Conservation (phyloP, 92 coral and sea anemone genomes). For the Porites cylindrica region DNA sequence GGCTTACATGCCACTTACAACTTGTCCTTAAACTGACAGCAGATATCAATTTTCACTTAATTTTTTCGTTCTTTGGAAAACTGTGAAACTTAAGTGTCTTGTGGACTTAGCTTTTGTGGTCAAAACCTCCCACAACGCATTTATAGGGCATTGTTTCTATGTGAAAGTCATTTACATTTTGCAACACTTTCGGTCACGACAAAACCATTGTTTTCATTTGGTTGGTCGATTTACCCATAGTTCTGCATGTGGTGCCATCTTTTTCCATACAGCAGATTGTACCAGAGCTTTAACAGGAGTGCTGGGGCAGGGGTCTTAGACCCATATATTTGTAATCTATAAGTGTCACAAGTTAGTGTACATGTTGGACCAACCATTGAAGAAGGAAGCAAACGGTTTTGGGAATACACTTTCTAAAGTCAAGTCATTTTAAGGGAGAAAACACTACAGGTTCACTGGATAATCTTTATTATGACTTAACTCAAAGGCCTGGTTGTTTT, state of each 20-base stretch:
- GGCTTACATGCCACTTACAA: constrained; percentile 54
- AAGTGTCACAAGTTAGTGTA: too few relatives aligned
- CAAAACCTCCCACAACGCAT: constrained; percentile 1
- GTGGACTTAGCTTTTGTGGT: neutral
- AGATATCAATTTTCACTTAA: constrained; percentile 37
- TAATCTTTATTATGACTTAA: too few relatives aligned
- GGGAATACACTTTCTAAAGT: too few relatives aligned
- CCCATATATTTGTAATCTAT: too few relatives aligned
- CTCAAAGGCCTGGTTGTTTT: too few relatives aligned
- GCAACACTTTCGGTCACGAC: neutral
- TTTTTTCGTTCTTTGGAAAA: constrained; percentile 30
- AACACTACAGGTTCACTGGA: too few relatives aligned
- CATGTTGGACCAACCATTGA: too few relatives aligned
- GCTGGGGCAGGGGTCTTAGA: too few relatives aligned
- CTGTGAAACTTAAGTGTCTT: neutral
- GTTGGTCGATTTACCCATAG: neutral
- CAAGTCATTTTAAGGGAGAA: too few relatives aligned
- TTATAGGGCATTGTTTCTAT: constrained; percentile 10
- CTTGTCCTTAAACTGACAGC: constrained; percentile 29
- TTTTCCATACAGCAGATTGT: neutral
- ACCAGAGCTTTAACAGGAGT: too few relatives aligned
- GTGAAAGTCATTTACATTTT: neutral
- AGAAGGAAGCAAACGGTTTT: too few relatives aligned
- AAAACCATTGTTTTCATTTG: neutral
- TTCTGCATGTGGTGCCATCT: neutral